Percentiles rank a stretch among this genome's conserved stretches.
phyloP scores from a whole-genome alignment of 2,888 invertebrate species.

The Lobophora halterata region DNA sequence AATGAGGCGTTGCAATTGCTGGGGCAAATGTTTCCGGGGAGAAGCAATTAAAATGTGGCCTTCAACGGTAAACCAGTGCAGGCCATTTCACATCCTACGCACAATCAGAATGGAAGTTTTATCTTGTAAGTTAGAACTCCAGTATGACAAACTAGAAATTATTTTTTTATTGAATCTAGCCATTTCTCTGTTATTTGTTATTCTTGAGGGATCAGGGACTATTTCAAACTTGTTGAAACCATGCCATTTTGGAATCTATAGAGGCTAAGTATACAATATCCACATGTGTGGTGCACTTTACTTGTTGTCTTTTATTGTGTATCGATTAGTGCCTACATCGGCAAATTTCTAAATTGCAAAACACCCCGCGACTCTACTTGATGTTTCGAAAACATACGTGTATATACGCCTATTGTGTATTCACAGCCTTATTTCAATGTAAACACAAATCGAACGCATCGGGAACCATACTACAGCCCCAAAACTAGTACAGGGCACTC shows the following conservation, averaged over 20 bases:
- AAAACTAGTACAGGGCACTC: slow-evolving; percentile 35
- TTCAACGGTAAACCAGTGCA: too few relatives aligned
- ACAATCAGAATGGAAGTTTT: too few relatives aligned
- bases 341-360: slow-evolving; percentile 15
- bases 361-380: neutral
- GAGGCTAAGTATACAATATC: neutral
- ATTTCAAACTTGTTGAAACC: slow-evolving; percentile 19
- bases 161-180: too few relatives aligned
- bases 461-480: slow-evolving; percentile 2
- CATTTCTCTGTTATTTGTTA: too few relatives aligned
- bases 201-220: slow-evolving; percentile 23
- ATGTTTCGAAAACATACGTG: slow-evolving; percentile 14
- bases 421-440: neutral
- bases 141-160: too few relatives aligned
- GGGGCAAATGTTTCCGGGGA: too few relatives aligned
- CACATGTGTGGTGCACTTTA: slow-evolving; percentile 8
- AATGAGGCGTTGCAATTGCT: too few relatives aligned
- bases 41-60: too few relatives aligned
- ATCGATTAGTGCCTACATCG: slow-evolving; percentile 20
- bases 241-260: slow-evolving; percentile 5
- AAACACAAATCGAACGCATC: slow-evolving; percentile 3
- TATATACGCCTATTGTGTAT: neutral
- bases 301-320: slow-evolving; percentile 7
- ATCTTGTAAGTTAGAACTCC: too few relatives aligned
- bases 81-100: too few relatives aligned